Conservation (phyloP, 2,113 vertebrate species). For the Salvator merianae region DNA sequence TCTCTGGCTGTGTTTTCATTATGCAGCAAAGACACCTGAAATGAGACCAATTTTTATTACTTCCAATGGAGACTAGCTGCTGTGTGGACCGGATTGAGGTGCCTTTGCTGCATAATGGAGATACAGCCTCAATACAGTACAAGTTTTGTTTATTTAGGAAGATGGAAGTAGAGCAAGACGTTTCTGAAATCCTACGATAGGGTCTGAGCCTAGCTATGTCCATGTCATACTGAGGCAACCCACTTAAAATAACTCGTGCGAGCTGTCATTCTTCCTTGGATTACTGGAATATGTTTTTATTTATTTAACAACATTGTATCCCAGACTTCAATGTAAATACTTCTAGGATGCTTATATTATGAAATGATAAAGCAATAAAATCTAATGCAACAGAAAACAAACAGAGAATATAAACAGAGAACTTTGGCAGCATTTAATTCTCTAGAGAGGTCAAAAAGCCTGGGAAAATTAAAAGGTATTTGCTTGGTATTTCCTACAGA, state of each 20-base stretch:
- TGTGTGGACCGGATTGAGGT: too few relatives aligned
- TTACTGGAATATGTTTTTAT: conserved; percentile 4
- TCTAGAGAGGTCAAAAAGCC: not conserved
- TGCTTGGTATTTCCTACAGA: not conserved
- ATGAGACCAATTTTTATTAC: too few relatives aligned
- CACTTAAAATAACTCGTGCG: not conserved
- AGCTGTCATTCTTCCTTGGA: not conserved
- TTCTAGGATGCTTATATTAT: not conserved
- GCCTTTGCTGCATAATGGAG: too few relatives aligned
- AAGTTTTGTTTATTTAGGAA: not conserved
- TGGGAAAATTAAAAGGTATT: not conserved
- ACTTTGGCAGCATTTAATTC: not conserved
- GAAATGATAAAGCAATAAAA: not conserved
- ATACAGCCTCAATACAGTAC: not conserved
- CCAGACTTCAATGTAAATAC: not conserved
- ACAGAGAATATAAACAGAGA: not conserved
- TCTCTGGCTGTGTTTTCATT: too few relatives aligned
- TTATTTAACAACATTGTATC: not conserved
- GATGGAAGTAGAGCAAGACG: not conserved
- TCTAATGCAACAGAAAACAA: not conserved
- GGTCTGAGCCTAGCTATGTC: not conserved
- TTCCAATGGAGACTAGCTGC: too few relatives aligned
- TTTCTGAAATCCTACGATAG: not conserved
- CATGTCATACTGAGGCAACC: not conserved
- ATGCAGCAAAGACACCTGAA: too few relatives aligned